Evolutionary conservation across 2,797 vertebrate genomes (phyloP).

Genomic region (Psittacula echo): DNA sequence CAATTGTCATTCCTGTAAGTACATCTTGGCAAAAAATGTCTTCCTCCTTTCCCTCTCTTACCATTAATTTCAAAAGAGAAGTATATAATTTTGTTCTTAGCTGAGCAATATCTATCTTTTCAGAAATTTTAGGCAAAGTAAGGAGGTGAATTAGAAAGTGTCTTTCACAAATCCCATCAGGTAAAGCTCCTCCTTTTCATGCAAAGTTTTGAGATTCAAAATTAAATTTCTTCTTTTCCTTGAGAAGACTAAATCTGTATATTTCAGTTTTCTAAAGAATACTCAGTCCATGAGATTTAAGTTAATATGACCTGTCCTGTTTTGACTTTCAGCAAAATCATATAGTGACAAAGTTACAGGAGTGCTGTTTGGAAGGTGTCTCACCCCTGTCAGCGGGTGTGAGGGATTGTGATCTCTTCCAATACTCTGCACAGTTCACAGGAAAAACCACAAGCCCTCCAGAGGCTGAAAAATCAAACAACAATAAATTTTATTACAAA

Average conservation of each 20-base stretch:
- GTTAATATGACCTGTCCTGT: background rate
- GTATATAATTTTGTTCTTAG: background rate
- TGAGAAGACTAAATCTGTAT: background rate
- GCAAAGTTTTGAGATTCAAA: background rate
- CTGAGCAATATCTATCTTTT: background rate
- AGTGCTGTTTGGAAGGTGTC: background rate
- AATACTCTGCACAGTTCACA: background rate
- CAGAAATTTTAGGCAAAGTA: background rate
- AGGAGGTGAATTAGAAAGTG: background rate
- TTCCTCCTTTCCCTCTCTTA: background rate
- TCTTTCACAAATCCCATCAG: background rate
- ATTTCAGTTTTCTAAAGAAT: background rate
- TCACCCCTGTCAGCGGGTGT: background rate
- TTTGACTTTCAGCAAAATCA: background rate
- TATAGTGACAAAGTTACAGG: background rate
- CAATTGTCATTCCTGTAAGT: background rate
- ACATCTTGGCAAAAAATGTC: background rate
- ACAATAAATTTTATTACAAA: background rate
- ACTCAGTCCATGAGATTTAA: background rate
- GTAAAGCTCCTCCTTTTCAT: background rate
- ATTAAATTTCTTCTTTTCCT: background rate
- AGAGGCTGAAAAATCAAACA: background rate
- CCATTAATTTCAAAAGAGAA: background rate
- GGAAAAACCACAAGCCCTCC: background rate
- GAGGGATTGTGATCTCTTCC: background rate